Percentiles rank a stretch among this genome's conserved stretches.
Conservation (phyloP, 92 coral and sea anemone genomes). For the Galaxea fascicularis region DNA sequence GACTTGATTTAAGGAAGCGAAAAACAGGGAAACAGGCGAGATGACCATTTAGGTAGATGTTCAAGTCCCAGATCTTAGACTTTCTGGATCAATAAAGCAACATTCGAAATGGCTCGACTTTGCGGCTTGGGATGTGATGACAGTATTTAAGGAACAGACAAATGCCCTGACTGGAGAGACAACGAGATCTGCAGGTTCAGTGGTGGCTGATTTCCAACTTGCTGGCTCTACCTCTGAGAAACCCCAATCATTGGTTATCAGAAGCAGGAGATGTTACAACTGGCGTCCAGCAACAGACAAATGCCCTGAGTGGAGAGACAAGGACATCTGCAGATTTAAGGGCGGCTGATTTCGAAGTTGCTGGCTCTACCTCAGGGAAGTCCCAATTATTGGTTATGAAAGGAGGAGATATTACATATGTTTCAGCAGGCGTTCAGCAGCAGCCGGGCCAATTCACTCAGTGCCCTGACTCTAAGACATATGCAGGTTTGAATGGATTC, state of each 20-base stretch:
- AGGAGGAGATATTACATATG: too few relatives aligned
- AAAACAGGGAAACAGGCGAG: slow-evolving; percentile 32
- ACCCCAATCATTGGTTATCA: slow-evolving; percentile 20
- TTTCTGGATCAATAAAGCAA: slow-evolving; percentile 12
- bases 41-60: slow-evolving; percentile 16
- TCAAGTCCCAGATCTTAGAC: not conserved
- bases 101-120: slow-evolving; percentile 1
- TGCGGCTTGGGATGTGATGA: slow-evolving; percentile 19
- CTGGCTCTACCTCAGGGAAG: too few relatives aligned
- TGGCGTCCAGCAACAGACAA: slow-evolving; percentile 3
- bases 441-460: too few relatives aligned
- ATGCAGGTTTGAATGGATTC: slow-evolving; percentile 10
- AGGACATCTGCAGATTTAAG: too few relatives aligned
- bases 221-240: slow-evolving; percentile 19
- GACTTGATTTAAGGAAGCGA: slow-evolving; percentile 16
- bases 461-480: not conserved
- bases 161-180: slow-evolving; percentile 22
- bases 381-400: too few relatives aligned
- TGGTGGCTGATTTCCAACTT: slow-evolving; percentile 12
- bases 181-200: not conserved
- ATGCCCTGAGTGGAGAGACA: slow-evolving; percentile 2
- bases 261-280: slow-evolving; percentile 32
- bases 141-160: slow-evolving; percentile 22
- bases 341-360: too few relatives aligned
- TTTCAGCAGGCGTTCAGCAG: too few relatives aligned